Percentiles rank a stretch among this genome's conserved stretches.
Conservation (phyloP, 2,113 vertebrate species). For the Gasterosteus aculeatus region DNA sequence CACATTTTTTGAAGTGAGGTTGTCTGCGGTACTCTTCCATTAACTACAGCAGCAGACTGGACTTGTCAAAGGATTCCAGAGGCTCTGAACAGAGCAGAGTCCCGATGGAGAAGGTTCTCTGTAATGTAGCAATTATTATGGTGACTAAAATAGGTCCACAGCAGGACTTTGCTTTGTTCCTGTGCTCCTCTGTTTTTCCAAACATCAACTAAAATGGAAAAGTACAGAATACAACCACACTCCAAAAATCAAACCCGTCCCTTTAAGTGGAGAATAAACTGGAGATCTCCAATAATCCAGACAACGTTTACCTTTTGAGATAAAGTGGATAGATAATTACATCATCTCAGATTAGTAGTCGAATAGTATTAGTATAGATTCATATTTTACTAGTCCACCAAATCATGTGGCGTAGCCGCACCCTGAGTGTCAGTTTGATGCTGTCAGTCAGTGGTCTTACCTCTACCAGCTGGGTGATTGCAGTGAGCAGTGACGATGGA, state of each 20-base stretch:
- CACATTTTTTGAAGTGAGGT: background rate
- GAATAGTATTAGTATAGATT: background rate
- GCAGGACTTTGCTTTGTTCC: too few relatives aligned
- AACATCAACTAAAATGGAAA: background rate
- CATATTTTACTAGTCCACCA: background rate
- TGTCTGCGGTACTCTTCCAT: background rate
- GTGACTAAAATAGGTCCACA: too few relatives aligned
- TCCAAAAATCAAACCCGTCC: background rate
- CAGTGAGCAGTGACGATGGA: conserved; percentile 80
- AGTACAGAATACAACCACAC: background rate
- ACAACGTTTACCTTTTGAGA: background rate
- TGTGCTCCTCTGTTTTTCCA: background rate
- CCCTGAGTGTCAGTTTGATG: conserved; percentile 36
- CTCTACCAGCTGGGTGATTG: conserved; percentile 84
- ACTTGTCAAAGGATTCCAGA: too few relatives aligned
- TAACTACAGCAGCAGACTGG: background rate
- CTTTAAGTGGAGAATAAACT: background rate
- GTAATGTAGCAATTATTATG: background rate
- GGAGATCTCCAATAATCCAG: background rate
- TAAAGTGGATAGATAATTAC: background rate
- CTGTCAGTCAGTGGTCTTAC: conserved; percentile 73
- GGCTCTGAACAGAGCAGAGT: background rate
- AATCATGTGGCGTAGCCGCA: conserved; percentile 11
- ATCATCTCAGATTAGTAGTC: conserved; percentile 8
- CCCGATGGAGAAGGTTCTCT: background rate